These are phyloP conservation scores for Netelia virgata DNA, from an alignment of 2,888 invertebrate species.

Conservation along the genomic window DNA sequence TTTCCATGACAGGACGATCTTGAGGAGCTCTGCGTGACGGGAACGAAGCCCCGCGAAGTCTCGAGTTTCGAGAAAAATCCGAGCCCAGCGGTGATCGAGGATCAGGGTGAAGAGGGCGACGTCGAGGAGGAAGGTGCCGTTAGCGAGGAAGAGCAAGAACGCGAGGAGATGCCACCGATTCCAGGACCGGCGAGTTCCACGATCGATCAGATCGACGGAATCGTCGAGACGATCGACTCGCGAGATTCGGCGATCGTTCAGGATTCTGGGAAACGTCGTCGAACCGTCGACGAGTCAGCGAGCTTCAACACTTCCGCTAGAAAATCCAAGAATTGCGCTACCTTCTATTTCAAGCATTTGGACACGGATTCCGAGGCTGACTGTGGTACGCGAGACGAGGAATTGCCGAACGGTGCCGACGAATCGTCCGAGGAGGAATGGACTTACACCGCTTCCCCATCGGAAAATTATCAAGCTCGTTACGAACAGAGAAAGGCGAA, in stretches of 20 bases:
- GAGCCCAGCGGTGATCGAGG: constrained; percentile 70
- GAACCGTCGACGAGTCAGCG: constrained; percentile 76
- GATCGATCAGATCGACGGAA: constrained; percentile 78
- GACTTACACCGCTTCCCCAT: constrained; percentile 86
- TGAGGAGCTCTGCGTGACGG: constrained; percentile 83
- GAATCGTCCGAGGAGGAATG: constrained; percentile 90
- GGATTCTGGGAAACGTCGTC: constrained; percentile 75
- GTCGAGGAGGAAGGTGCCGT: constrained; percentile 76
- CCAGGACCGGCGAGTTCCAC: constrained; percentile 78
- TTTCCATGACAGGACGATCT: constrained; percentile 81
- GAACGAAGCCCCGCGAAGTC: constrained; percentile 74
- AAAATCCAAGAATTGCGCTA: constrained; percentile 93
- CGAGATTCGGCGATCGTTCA: constrained; percentile 36
- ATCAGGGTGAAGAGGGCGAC: constrained; percentile 80
- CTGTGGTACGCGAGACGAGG: constrained; percentile 76
- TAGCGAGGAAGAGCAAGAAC: constrained; percentile 74
- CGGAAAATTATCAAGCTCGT: constrained; percentile 69
- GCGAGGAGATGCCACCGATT: constrained; percentile 81
- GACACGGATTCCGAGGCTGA: constrained; percentile 94
- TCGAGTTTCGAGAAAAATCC: constrained; percentile 67
- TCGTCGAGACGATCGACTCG: constrained; percentile 60
- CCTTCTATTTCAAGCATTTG: constrained; percentile 94
- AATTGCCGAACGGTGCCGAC: constrained; percentile 84
- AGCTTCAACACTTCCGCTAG: constrained; percentile 87
- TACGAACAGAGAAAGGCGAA: constrained; percentile 75